A percentile compares a stretch with the other conserved stretches of the same genome.
Conservation (phyloP, 1,140 invertebrate species). For the Aphaenogaster ashmeadi region DNA sequence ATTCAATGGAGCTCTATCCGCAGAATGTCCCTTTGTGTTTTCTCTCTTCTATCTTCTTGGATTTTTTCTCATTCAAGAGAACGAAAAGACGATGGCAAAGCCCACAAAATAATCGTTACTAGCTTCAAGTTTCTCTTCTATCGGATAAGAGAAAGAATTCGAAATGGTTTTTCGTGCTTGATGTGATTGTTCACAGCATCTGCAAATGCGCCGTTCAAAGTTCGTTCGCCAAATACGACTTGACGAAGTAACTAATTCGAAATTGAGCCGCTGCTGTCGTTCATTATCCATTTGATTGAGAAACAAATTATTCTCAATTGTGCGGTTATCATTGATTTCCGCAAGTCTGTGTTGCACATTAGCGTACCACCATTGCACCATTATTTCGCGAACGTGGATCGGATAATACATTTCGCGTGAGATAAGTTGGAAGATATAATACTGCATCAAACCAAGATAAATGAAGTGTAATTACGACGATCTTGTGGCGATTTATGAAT, state of each 20-base stretch:
- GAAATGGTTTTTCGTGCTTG: neutral
- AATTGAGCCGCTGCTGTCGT: neutral
- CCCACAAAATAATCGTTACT: conserved; percentile 47
- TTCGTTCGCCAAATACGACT: neutral
- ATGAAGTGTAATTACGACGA: conserved; percentile 37
- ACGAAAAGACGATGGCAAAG: conserved; percentile 65
- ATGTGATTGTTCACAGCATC: neutral
- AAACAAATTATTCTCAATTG: conserved; percentile 31
- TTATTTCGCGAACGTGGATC: conserved; percentile 8
- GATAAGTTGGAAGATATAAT: conserved; percentile 1
- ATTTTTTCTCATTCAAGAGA: conserved; percentile 65
- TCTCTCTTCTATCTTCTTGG: conserved; percentile 35
- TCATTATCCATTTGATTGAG: conserved; percentile 10
- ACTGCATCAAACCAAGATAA: conserved; percentile 55
- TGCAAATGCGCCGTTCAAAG: neutral
- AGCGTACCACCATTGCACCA: neutral
- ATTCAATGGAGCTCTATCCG: conserved; percentile 54
- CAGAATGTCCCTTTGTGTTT: conserved; percentile 38
- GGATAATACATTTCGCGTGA: conserved; percentile 5
- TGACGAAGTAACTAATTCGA: conserved; percentile 9
- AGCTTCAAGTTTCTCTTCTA: conserved; percentile 68
- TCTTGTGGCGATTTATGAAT: conserved; percentile 28
- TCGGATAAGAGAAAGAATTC: conserved; percentile 55
- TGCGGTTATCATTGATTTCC: conserved; percentile 7
- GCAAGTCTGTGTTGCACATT: neutral